Evolutionary conservation across 1,140 invertebrate genomes (phyloP), one percentile per base, ranked within the genome.

Genomic region (Fopius arisanus): DNA sequence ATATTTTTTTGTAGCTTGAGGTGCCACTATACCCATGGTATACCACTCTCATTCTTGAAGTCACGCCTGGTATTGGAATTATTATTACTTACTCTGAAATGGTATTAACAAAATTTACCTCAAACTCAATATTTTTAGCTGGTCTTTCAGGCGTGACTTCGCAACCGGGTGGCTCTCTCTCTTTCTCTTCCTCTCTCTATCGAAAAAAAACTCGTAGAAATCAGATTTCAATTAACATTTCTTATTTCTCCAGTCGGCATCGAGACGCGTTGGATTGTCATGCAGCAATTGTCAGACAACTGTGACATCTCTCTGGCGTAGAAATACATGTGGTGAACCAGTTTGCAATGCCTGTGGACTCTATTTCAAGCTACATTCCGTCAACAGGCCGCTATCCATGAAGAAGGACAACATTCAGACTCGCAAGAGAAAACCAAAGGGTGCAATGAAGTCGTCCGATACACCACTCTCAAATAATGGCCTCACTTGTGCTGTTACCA

Each of bases 381-480:
- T 99, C 72, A 93, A 93, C 79, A 88, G 95, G 59, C 97, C 97
- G 0, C 79, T 95, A 48, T 91, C 96, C 7, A 98, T 99, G 97
- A 97, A 97, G 87, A 99, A 99, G 87, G 97, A 98, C 80, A 93
- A 92, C 41, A 98, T 99, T 80, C 94, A 95, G 89, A 98, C 96
- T 29, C 89, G 97, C 63, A 98, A 98, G 83, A 89, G 97, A 43
- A 97, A 97, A 85, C 95, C 95, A 0, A 96, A 96, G 85, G 92
- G 91, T 43, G 91, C 31, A 26, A 90, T 89, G 78, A 89, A 89
- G 41, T 74, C 78, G 0, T 74, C 72, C 10, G 83, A 86, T 48
- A 83, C 83, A 0, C 76, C 83, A 0, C 74, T 84, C 4, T 10
- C 75, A 1, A 29, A 62, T 40, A 70, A 67, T 14, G 51, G 59